Base-by-base conservation (phyloP, 2,113 vertebrate species). In the Xenopus borealis region DNA sequence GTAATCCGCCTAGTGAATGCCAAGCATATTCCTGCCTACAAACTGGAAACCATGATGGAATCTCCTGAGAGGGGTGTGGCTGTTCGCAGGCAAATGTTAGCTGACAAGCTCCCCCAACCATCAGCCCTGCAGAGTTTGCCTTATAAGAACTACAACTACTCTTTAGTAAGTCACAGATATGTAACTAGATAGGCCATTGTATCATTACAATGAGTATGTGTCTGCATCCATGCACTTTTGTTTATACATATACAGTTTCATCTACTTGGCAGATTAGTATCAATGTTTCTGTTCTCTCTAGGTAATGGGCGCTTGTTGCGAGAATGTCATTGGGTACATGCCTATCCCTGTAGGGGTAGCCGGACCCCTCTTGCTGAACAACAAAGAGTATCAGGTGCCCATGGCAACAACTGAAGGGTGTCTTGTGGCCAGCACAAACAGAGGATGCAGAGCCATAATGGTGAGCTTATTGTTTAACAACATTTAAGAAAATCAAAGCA, bases 331-430 rank as follows among this genome's bases (percentile, higher is more conserved):
- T 80, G 97, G 97, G 27, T 99, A 96, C 75, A 92, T 99, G 89
- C 97, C 97, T 3, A 87, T 99, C 70, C 97, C 97, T 19, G 97
- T 99, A 30, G 97, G 97, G 0, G 95, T 99, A 66, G 97, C 92
- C 5, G 97, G 97, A 52, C 97, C 96, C 0, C 86, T 99, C 2
- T 79, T 89, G 72, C 79, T 98, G 85, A 94, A 98, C 82, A 95
- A 92, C 40, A 97, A 92, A 79, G 93, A 98, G 78, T 98, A 94
- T 83, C 97, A 98, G 63, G 93, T 98, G 64, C 96, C 97, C 59
- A 92, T 98, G 94, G 97, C 97, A 81, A 99, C 96, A 53, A 99
- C 97, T 1, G 97, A 99, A 85, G 97, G 97, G 30, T 98, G 96
- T 79, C 91, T 98, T 52, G 95, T 99, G 44, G 96, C 97, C 61